Percentiles rank a stretch among this genome's conserved stretches.
These are phyloP conservation scores for Anarrhichthys ocellatus DNA, from an alignment of 2,113 vertebrate species.

Conservation along the genomic window DNA sequence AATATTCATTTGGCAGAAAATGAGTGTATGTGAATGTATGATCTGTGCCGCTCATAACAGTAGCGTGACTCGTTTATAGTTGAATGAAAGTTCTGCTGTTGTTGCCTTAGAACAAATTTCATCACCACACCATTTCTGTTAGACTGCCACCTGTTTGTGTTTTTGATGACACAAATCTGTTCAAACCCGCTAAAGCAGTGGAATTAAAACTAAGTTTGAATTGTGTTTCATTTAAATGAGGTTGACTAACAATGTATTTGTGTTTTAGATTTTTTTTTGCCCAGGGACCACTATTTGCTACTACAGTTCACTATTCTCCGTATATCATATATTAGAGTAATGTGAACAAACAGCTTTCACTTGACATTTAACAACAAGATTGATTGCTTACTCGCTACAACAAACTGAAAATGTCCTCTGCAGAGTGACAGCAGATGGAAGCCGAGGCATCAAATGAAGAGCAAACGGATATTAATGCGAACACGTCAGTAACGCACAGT, in stretches of 20 bases:
- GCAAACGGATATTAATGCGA: constrained; percentile 66
- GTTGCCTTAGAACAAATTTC: neutral
- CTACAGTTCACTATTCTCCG: constrained; percentile 16
- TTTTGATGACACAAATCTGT: constrained; percentile 5
- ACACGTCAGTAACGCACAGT: constrained; percentile 59
- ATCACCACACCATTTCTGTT: neutral
- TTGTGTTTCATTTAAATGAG: neutral
- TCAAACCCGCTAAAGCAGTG: neutral
- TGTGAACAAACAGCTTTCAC: constrained; percentile 39
- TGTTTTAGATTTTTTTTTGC: neutral
- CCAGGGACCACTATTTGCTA: neutral
- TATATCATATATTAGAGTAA: neutral
- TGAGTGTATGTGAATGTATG: neutral
- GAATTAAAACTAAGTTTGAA: neutral
- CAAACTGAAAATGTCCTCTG: constrained; percentile 50
- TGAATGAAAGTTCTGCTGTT: neutral
- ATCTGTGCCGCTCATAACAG: constrained; percentile 5
- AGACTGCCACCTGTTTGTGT: constrained; percentile 16
- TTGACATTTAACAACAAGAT: constrained; percentile 63
- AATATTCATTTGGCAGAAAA: neutral
- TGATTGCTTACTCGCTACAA: constrained; percentile 31
- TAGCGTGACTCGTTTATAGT: neutral
- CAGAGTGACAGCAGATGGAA: constrained; percentile 71
- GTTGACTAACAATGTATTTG: constrained; percentile 9
- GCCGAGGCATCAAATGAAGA: constrained; percentile 66